These are phyloP conservation scores for Silurus glanis DNA, from an alignment of 2,113 vertebrate species.

Conservation along the genomic window DNA sequence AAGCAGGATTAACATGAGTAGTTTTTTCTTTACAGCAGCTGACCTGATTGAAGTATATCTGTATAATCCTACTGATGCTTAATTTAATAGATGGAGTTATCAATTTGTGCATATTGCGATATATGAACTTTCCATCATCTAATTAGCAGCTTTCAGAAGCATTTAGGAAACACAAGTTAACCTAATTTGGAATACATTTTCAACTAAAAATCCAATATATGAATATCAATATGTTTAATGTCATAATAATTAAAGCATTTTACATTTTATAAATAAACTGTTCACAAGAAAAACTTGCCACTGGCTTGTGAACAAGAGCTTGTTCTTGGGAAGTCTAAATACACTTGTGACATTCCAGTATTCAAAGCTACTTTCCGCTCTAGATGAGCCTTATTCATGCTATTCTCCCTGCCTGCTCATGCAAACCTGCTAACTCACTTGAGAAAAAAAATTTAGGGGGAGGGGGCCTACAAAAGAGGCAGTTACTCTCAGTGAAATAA, in stretches of 20 bases:
- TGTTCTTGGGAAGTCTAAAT: conserved; percentile 1
- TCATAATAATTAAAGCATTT: not conserved
- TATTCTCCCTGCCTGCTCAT: conserved; percentile 49
- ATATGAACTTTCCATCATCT: not conserved
- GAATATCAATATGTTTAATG: not conserved
- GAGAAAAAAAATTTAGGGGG: not conserved
- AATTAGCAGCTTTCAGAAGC: not conserved
- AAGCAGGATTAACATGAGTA: conserved; percentile 51
- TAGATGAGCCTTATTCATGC: conserved; percentile 18
- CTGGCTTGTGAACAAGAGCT: not conserved
- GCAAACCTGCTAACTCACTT: conserved; percentile 42
- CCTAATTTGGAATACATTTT: not conserved
- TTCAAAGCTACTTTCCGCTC: conserved; percentile 34
- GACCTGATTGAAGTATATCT: conserved; percentile 31
- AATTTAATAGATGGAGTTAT: conserved; percentile 14
- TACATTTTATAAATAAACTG: not conserved
- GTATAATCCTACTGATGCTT: conserved; percentile 36
- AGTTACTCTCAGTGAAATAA: not conserved
- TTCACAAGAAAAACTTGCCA: not conserved
- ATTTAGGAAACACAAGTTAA: not conserved
- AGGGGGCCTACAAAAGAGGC: not conserved
- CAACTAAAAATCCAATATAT: not conserved
- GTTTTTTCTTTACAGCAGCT: conserved; percentile 37
- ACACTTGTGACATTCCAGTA: conserved; percentile 44
- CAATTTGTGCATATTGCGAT: not conserved